Base-by-base conservation (phyloP, 2,888 invertebrate genomes). In the Hypsopygia costalis region DNA sequence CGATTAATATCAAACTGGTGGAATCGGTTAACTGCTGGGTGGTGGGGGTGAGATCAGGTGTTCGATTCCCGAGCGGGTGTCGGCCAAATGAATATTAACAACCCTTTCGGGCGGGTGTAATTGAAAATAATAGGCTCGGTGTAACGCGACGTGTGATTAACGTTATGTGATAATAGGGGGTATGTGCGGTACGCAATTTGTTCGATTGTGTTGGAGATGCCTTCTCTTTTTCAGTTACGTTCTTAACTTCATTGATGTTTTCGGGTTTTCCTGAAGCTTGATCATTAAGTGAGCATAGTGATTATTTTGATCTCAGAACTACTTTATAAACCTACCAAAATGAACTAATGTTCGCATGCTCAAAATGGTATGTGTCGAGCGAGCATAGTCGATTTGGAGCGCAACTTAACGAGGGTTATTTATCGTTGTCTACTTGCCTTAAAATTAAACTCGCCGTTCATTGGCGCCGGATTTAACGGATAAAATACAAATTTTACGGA, bases 51-150 rank as follows among this genome's bases (percentile, higher is more conserved):
- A 60, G 61, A 67, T 65, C 74, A 74, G 74, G 74, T 72, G 75
- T 62, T 66, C 60, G 67, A 58, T 57, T 63, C 69, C 73, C 76
- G 74, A 66, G 56, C 61, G 69, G 64, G 58, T 58, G 75, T 63
- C 73, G 62, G 49, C 47, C 49, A 62, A 77, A 85, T 82, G 80
- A 79, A 85, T 82, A 86, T 82, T 82, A 87, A 87, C 83, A 86
- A 83, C 83, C 85, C 83, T 85, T 85, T 73, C 63, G 62, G 57
- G 57, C 55, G 53, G 44, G 49, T 51, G 63, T 85, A 85, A 86
- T 83, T 80, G 85, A 82, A 73, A 87, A 76, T 85, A 82, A 87
- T 86, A 76, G 83, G 67, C 63, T 33, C 58, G 58, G 55, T 45
- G 62, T 69, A 65, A 64, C 59, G 56, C 62, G 74, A 70, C 72